Evolutionary conservation across 2,888 invertebrate species (phyloP), one percentile per base, ranked within the genome.

Genomic region (Taphrorychus bicolor): DNA sequence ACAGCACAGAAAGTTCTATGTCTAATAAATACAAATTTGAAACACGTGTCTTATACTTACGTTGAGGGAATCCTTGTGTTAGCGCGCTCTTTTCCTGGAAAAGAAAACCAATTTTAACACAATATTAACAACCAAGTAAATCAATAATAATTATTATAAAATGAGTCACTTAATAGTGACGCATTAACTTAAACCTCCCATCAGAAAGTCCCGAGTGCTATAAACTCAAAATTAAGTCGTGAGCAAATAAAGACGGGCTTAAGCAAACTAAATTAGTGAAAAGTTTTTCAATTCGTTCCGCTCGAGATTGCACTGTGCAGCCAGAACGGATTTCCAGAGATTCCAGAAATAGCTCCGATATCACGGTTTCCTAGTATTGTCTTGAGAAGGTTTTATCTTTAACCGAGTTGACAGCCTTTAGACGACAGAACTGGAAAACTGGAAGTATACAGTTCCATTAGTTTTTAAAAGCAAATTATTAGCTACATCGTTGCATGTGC

Each of bases 31-130:
- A 9, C 32, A 32, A 32, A 7, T 32, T 11, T 59, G 14, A 11
- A 23, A 56, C 18, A 23, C 56, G 57, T 58, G n/a, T n/a, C n/a
- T n/a, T n/a, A 74, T 84, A 85, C 86, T 86, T 82, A 86, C 86
- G 84, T 81, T 73, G 83, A 81, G 71, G 83, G 79, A 72, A 83
- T 80, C 73, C 78, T 81, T 69, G 82, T 74, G 72, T 76, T 74
- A 73, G 83, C 83, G 74, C 84, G 82, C 74, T 85, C 85, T 70
- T 84, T 83, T 79, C 84, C 85, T 85, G 84, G 83, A 81, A 76
- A 73, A 75, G 74, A 73, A 67, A 64, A 73, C 17, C 5, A 18
- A 18, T 14, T 45, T 45, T n/a, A n/a, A n/a, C n/a, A n/a, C n/a
- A n/a, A n/a, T n/a, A n/a, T n/a, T n/a, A n/a, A n/a, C n/a, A n/a